A percentile compares a stretch with the other conserved stretches of the same genome.
phyloP scores from a whole-genome alignment of 2,797 vertebrate species.

The Pampus argenteus region DNA sequence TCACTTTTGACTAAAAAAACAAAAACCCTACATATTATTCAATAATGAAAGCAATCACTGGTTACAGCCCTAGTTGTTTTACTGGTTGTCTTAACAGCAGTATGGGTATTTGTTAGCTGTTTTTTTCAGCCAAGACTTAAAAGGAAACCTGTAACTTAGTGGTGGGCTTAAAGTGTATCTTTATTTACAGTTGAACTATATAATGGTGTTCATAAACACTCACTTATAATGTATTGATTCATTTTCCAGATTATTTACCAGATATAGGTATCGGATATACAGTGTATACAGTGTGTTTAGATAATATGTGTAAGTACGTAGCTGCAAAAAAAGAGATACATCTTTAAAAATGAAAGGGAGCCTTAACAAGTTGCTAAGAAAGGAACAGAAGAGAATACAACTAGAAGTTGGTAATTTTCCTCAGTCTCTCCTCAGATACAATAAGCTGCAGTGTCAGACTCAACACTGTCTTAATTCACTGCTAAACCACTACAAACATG shows the following conservation, averaged over 20 bases:
- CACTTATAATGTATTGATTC: neutral
- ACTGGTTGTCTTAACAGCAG: neutral
- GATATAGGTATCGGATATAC: neutral
- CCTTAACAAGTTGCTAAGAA: neutral
- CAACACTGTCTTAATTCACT: conserved; percentile 21
- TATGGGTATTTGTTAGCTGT: neutral
- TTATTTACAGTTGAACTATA: neutral
- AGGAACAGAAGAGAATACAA: neutral
- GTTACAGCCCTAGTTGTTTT: neutral
- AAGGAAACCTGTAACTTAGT: neutral
- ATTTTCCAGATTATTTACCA: neutral
- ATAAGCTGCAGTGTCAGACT: conserved; percentile 14
- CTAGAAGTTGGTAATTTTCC: neutral
- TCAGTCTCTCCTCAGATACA: conserved; percentile 1
- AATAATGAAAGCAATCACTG: neutral
- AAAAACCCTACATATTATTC: no score
- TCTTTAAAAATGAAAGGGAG: neutral
- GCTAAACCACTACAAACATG: conserved; percentile 31
- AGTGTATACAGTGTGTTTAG: no score
- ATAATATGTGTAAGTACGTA: neutral
- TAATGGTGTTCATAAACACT: neutral
- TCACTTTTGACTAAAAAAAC: neutral
- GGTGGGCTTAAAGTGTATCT: no score
- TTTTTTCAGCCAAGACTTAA: no score
- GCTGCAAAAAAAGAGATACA: neutral